phyloP scores from a whole-genome alignment of 2,888 invertebrate genomes.

The Eupeodes luniger region DNA sequence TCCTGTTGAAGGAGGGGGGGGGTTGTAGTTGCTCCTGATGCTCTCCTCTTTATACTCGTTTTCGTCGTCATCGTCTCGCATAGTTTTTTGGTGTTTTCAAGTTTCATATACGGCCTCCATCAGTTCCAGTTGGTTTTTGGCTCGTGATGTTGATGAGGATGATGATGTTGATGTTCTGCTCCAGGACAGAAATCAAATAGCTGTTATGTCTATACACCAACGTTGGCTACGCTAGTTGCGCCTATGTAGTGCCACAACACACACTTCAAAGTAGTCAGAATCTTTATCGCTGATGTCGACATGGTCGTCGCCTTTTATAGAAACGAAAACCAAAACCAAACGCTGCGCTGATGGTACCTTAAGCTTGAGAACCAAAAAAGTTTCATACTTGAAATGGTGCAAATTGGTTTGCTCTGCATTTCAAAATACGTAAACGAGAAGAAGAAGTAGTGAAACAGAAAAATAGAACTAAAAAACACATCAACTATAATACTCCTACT shows the following conservation, averaged over 20 bases:
- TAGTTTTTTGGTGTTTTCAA: constrained; percentile 3
- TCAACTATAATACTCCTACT: constrained; percentile 63
- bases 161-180: constrained; percentile 60
- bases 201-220: background rate
- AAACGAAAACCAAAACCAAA: background rate
- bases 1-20: background rate
- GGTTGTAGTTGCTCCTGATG: background rate
- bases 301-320: constrained; percentile 9
- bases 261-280: constrained; percentile 4
- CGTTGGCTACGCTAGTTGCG: background rate
- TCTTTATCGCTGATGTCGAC: background rate
- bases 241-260: constrained; percentile 4
- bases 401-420: constrained; percentile 75
- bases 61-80: background rate
- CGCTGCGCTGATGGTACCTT: background rate
- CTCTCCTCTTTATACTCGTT: background rate
- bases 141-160: constrained; percentile 48
- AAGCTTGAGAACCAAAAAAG: constrained; percentile 44
- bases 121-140: constrained; percentile 8
- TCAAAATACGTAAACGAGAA: constrained; percentile 39
- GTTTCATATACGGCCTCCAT: constrained; percentile 2
- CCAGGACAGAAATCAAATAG: constrained; percentile 34
- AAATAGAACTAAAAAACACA: background rate
- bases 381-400: constrained; percentile 69
- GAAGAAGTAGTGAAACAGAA: background rate